These are phyloP conservation scores for Drosophila asahinai DNA, from an alignment of 1,140 invertebrate species.

Conservation along the genomic window DNA sequence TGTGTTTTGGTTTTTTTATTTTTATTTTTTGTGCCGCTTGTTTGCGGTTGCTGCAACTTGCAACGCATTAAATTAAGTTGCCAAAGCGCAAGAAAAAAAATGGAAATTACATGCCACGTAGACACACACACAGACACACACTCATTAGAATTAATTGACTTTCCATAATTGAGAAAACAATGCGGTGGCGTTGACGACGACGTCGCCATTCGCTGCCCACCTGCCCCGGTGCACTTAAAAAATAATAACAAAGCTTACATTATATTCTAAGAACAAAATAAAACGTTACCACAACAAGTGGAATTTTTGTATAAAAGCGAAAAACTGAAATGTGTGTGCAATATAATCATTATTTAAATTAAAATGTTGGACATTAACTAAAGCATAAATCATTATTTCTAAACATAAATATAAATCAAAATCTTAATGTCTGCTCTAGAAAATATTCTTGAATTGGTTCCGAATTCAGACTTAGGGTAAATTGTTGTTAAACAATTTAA, in stretches of 20 bases:
- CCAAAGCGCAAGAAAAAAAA: constrained; percentile 74
- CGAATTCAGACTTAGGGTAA: too few species aligned
- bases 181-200: constrained; percentile 76
- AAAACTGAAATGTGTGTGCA: neutral
- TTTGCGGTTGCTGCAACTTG: constrained; percentile 63
- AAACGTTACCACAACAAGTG: neutral
- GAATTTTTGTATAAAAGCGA: neutral
- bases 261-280: constrained; percentile 8
- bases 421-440: too few species aligned
- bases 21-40: constrained; percentile 32
- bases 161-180: constrained; percentile 84
- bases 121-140: constrained; percentile 46
- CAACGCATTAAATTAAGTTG: constrained; percentile 85
- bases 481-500: too few species aligned
- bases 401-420: neutral
- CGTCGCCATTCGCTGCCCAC: constrained; percentile 45
- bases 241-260: neutral
- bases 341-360: neutral
- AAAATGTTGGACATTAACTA: too few species aligned
- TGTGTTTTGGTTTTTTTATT: constrained; percentile 14
- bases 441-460: neutral
- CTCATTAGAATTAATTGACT: constrained; percentile 85
- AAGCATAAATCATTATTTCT: neutral
- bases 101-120: constrained; percentile 78
- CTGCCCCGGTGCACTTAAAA: constrained; percentile 22